Evolutionary conservation across 1,140 invertebrate genomes (phyloP), one percentile per base, ranked within the genome.

Genomic region (Brevipalpus yothersi): DNA sequence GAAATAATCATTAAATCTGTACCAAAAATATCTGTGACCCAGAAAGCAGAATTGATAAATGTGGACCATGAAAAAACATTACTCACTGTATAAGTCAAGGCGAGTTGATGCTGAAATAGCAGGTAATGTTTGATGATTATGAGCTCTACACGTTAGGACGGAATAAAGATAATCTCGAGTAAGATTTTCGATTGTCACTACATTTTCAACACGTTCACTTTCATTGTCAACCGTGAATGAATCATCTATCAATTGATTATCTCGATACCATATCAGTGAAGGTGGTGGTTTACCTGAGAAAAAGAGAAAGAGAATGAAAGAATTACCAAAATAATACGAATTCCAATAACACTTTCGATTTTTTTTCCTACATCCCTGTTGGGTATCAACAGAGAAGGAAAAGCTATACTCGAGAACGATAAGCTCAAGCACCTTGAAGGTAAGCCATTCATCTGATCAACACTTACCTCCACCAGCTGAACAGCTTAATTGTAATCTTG

Each of bases 111-210:
- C 62, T 31, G 63, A 61, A 58, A 63, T 63, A 1, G 68, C 67
- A 58, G 62, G 79, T 39, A 82, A 80, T 21, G 87, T 76, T 64
- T 79, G 75, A 10, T 84, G 87, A 70, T 90, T 90, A 63, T 78
- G 74, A 13, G 86, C 84, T 68, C 84, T 81, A 68, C 85, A 90
- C 41, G 83, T 86, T 69, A 86, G 84, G 64, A 85, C 80, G 2
- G 82, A 80, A 60, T 83, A 80, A 59, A 87, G 77, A 72, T 88
- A 82, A 15, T 80, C 78, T 47, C 85, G 75, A 31, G 77, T 75
- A 56, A 88, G 76, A 17, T 78, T 76, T 41, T 78, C 78, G 75
- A 85, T 80, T 55, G 79, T 77, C 49, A 88, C 75, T 61, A 82
- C 76, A 71, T 67, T 67, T 42, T 60, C 75, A 11, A 69, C 66